Percentiles rank a stretch among this genome's conserved stretches.
Conservation (phyloP, 2,797 vertebrate genomes). For the Pangasius krempfi region DNA sequence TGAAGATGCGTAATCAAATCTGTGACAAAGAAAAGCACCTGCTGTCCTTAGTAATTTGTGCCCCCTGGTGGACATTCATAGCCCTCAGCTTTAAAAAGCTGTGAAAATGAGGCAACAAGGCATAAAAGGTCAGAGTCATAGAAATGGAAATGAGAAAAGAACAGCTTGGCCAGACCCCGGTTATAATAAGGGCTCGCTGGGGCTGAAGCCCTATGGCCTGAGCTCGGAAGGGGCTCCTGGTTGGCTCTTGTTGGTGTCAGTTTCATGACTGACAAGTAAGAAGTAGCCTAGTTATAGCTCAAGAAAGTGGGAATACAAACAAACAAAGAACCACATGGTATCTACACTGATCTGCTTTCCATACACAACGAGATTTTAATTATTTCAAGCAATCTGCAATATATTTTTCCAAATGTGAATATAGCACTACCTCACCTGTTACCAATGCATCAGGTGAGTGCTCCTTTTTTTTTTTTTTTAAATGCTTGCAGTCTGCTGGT, state of each 20-base stretch:
- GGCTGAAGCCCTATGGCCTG: not conserved
- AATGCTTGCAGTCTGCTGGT: not conserved
- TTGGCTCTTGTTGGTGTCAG: not conserved
- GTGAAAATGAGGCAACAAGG: not conserved
- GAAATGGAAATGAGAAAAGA: not conserved
- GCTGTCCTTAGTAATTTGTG: not conserved
- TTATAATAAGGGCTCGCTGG: not conserved
- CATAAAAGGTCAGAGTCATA: not conserved
- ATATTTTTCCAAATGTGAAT: not conserved
- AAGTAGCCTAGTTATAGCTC: not conserved
- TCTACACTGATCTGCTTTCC: not conserved
- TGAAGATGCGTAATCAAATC: not conserved
- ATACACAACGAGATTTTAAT: not conserved
- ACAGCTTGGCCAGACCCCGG: not conserved
- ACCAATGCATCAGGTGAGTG: not conserved
- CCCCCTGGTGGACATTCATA: slow-evolving; percentile 35
- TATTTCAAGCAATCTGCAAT: not conserved
- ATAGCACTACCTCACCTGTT: no score
- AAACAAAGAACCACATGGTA: not conserved
- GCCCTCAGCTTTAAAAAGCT: not conserved
- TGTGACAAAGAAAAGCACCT: not conserved
- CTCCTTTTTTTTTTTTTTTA: not conserved
- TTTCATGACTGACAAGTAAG: not conserved
- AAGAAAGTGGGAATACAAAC: not conserved
- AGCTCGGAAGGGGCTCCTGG: not conserved